A percentile compares a stretch with the other conserved stretches of the same genome.
These are phyloP conservation scores for Chrysopilus asiliformis DNA, from an alignment of 2,888 invertebrate species.

Conservation along the genomic window DNA sequence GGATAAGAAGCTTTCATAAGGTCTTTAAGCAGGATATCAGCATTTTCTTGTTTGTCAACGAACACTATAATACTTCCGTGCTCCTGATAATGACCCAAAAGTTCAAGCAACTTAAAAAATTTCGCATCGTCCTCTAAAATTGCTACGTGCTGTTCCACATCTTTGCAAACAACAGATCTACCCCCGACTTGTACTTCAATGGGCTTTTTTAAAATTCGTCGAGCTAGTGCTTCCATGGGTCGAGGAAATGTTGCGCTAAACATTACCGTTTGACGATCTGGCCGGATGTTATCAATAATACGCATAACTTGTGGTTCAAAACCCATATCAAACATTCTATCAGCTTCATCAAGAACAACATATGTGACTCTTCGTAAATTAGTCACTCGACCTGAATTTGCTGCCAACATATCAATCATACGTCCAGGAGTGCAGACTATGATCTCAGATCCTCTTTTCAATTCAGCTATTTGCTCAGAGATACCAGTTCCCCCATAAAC, in stretches of 20 bases:
- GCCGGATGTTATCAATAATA: conserved; percentile 92
- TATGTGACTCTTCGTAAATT: conserved; percentile 95
- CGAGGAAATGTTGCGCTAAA: conserved; percentile 98
- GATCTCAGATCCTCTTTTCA: conserved; percentile 93
- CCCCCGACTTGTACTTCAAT: conserved; percentile 97
- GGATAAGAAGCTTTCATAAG: conserved; percentile 93
- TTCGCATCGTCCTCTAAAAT: conserved; percentile 94
- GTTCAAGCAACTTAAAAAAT: conserved; percentile 89
- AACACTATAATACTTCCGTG: conserved; percentile 91
- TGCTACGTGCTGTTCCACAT: conserved; percentile 90
- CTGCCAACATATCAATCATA: conserved; percentile 99
- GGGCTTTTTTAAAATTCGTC: conserved; percentile 84
- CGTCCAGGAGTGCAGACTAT: conserved; percentile 98
- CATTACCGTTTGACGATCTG: conserved; percentile 96
- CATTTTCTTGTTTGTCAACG: conserved; percentile 97
- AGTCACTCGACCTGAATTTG: conserved; percentile 94
- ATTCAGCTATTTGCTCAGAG: conserved; percentile 81
- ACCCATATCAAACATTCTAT: conserved; percentile 99
- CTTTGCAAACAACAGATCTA: conserved; percentile 91
- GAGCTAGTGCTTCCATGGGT: conserved; percentile 96
- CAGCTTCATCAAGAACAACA: conserved; percentile 96
- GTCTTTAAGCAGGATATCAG: conserved; percentile 83
- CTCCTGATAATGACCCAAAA: conserved; percentile 88
- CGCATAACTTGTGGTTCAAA: conserved; percentile 86
- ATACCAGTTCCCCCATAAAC: conserved; percentile 98